A percentile compares a stretch with the other conserved stretches of the same genome.
Evolutionary conservation across 1,140 invertebrate species (phyloP).

Genomic region (Plutomurus gul): DNA sequence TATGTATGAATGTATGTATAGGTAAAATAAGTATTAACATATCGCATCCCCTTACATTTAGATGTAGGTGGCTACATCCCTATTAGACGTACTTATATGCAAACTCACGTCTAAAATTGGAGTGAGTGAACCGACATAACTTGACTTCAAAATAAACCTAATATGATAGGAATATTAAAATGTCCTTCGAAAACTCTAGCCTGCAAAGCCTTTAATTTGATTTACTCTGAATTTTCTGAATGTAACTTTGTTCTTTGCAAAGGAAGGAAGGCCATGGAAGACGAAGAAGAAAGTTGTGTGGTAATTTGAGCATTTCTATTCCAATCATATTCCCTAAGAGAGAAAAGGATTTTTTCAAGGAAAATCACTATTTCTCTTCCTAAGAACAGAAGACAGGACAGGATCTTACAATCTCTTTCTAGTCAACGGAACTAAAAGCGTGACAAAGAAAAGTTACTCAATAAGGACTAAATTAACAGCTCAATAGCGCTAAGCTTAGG

Average conservation of each 20-base stretch:
- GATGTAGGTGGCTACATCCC: no score
- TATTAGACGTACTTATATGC: no score
- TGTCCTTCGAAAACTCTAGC: background rate
- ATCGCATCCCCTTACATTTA: no score
- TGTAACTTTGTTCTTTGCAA: background rate
- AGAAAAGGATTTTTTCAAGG: background rate
- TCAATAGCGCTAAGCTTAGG: conserved; percentile 20
- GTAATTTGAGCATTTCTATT: conserved; percentile 30
- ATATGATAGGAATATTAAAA: conserved; percentile 23
- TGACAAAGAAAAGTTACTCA: conserved; percentile 22
- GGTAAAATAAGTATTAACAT: no score
- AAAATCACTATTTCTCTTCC: background rate
- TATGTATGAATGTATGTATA: no score
- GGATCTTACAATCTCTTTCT: background rate
- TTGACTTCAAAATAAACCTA: no score
- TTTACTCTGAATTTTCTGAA: conserved; percentile 13
- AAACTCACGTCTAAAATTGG: background rate
- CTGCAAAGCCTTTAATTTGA: conserved; percentile 24
- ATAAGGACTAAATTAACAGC: conserved; percentile 27
- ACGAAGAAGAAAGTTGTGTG: conserved; percentile 17
- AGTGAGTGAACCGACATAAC: background rate
- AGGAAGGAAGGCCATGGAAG: background rate
- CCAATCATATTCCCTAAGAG: conserved; percentile 17
- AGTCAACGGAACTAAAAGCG: background rate
- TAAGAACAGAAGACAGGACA: background rate